These are phyloP conservation scores for Lepidochitona cinerea DNA, from an alignment of 2,888 invertebrate genomes.

Conservation along the genomic window DNA sequence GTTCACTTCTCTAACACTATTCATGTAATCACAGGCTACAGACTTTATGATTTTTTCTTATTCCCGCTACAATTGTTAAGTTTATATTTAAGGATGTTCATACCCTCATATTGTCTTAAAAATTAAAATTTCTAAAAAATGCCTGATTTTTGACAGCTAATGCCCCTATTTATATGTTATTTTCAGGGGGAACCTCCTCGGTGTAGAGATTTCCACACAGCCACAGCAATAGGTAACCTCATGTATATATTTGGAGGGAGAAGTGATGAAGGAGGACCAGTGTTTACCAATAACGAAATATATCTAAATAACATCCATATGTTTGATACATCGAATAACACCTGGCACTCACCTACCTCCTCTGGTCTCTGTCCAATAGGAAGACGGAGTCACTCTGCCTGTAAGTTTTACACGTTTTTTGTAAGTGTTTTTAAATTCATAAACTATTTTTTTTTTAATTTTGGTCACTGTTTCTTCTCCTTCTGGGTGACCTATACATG, in stretches of 20 bases:
- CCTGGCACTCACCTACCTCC: slow-evolving; percentile 78
- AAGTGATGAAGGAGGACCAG: slow-evolving; percentile 80
- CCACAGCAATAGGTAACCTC: slow-evolving; percentile 81
- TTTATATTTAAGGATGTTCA: no score
- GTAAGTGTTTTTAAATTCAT: background rate
- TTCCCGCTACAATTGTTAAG: no score
- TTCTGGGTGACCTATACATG: background rate
- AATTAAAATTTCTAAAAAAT: no score
- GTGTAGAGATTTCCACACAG: slow-evolving; percentile 91
- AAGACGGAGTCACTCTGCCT: slow-evolving; percentile 91
- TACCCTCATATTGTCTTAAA: no score
- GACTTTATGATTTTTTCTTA: no score
- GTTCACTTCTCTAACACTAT: no score
- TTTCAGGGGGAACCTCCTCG: slow-evolving; percentile 78
- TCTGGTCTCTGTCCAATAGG: slow-evolving; percentile 81
- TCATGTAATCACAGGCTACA: no score
- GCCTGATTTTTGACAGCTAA: no score
- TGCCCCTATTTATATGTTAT: no score
- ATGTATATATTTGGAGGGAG: slow-evolving; percentile 95
- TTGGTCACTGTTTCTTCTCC: background rate
- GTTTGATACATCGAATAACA: slow-evolving; percentile 80
- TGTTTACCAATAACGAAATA: slow-evolving; percentile 79
- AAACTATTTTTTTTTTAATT: background rate
- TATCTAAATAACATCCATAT: slow-evolving; percentile 82
- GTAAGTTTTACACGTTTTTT: slow-evolving; percentile 74